phyloP scores from a whole-genome alignment of 1,140 invertebrate genomes.

The Asbolus verrucosus region DNA sequence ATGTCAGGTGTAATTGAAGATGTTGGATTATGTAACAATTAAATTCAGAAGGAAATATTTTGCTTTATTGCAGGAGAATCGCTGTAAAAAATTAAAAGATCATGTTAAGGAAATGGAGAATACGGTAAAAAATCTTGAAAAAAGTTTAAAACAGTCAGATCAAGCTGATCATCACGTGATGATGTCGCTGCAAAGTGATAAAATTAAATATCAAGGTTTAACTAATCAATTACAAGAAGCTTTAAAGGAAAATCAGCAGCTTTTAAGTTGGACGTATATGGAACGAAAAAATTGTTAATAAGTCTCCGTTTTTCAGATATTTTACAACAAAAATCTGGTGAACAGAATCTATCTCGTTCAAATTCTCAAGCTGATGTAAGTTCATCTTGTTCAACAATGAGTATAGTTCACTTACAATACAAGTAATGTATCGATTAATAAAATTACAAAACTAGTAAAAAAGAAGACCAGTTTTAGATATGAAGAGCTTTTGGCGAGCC shows the following conservation, averaged over 20 bases:
- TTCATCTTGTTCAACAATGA: slow-evolving; percentile 48
- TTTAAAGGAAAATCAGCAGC: slow-evolving; percentile 48
- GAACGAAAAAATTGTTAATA: no score
- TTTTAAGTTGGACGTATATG: slow-evolving; percentile 41
- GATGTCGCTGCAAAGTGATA: slow-evolving; percentile 45
- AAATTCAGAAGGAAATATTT: slow-evolving; percentile 10
- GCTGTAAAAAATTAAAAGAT: slow-evolving; percentile 26
- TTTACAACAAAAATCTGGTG: slow-evolving; percentile 36
- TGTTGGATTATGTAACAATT: slow-evolving; percentile 17
- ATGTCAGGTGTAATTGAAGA: slow-evolving; percentile 32
- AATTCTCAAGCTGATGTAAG: slow-evolving; percentile 29
- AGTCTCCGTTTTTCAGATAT: slow-evolving; percentile 44
- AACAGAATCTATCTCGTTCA: slow-evolving; percentile 26
- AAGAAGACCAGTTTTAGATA: slow-evolving; percentile 50
- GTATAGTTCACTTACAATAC: slow-evolving; percentile 55
- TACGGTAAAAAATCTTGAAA: slow-evolving; percentile 46
- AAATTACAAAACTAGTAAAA: background rate
- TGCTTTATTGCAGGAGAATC: slow-evolving; percentile 2
- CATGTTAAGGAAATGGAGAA: slow-evolving; percentile 20
- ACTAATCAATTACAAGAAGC: slow-evolving; percentile 46
- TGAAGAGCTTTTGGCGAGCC: slow-evolving; percentile 52
- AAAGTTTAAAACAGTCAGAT: slow-evolving; percentile 43
- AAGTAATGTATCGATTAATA: slow-evolving; percentile 45
- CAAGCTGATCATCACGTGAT: slow-evolving; percentile 46
- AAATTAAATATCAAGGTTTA: slow-evolving; percentile 35